Evolutionary conservation across 2,797 vertebrate genomes (phyloP).

Genomic region (Hapalemur alaotrensis): DNA sequence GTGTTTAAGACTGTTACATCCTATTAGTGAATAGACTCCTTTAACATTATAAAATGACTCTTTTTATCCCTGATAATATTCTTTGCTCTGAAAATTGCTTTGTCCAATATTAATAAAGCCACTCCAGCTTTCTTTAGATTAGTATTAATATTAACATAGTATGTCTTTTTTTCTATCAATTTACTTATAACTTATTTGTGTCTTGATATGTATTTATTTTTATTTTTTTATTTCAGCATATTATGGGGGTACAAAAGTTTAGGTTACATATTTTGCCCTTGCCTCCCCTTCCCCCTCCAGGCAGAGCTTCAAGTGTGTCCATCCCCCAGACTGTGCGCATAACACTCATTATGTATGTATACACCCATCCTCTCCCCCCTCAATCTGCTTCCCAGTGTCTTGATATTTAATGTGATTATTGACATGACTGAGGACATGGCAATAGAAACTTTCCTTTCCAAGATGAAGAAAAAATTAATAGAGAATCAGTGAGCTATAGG

Average conservation of each 20-base stretch:
- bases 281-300: too few relatives aligned
- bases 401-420: constrained; percentile 7
- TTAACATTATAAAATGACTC: not conserved
- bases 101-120: not conserved
- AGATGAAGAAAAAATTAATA: not conserved
- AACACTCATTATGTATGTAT: too few relatives aligned
- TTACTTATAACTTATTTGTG: not conserved
- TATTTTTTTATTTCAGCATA: too few relatives aligned
- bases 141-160: not conserved
- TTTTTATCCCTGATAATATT: not conserved
- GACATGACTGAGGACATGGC: not conserved
- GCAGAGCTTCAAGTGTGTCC: too few relatives aligned
- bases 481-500: not conserved
- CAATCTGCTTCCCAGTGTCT: not conserved
- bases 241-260: too few relatives aligned
- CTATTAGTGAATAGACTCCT: not conserved
- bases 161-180: not conserved
- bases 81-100: constrained; percentile 6
- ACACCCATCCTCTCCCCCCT: too few relatives aligned
- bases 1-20: not conserved
- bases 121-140: not conserved
- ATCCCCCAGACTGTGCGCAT: too few relatives aligned
- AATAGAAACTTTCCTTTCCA: not conserved
- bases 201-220: not conserved
- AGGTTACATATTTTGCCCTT: too few relatives aligned